Base-by-base conservation (phyloP, 2,888 invertebrate genomes). In the Rotaria magnacalcarata region DNA sequence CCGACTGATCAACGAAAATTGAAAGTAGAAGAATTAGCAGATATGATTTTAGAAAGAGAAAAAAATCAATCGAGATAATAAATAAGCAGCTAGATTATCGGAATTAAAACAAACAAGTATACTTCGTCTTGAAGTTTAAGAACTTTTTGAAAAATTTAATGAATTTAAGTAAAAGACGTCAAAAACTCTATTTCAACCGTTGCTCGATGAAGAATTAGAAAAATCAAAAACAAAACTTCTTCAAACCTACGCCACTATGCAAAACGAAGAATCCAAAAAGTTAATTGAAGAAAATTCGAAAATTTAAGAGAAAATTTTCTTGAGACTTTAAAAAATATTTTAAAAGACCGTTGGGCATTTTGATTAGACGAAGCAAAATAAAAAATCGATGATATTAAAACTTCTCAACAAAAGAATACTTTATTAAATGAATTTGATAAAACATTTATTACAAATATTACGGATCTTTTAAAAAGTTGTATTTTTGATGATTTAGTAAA, bases 311-410 rank as follows among this genome's bases (percentile, higher is more conserved):
- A 67, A 67, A 67, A 41, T 21, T 0, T 75, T n/a, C 0, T 43
- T 43, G 75, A 75, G 1, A 1, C 43, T 16, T 75, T 75, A 8
- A 43, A 75, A 43, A 43, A 19, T 75, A 75, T 75, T 43, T 11
- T 75, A 7, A 75, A 75, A 43, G n/a, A 75, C 43, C 75, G 75
- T 24, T 75, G 75, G 75, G 43, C 75, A 75, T 75, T 75, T 43
- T 75, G 75, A 24, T 75, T 75, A 75, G 75, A 75, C 21, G 75
- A 75, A 75, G 75, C 75, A 0, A 75, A 75, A 43, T 21, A 41
- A 21, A 6, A 75, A 7, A 75, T 75, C 1, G 75, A 75, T 75
- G 43, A 14, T 43, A 43, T 75, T 43, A 19, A 75, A 75, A 75
- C 75, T 6, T 41, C 43, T 16, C 21, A 75, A 24, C 3, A 43